Conservation (phyloP, 2,113 vertebrate genomes). For the Strix uralensis region DNA sequence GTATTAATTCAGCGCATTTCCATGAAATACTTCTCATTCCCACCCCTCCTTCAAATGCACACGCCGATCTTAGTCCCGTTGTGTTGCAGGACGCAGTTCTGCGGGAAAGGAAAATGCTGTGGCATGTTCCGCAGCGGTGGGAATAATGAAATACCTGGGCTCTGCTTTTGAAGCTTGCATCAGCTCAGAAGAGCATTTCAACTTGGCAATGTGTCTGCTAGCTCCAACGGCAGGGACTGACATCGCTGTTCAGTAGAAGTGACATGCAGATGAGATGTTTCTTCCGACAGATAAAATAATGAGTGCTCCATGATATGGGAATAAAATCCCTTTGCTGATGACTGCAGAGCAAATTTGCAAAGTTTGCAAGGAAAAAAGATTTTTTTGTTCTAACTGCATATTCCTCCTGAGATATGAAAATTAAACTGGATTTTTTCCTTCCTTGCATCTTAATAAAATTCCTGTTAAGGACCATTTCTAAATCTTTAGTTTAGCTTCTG, state of each 20-base stretch:
- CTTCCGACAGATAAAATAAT: neutral
- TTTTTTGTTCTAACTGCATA: neutral
- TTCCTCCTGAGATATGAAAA: neutral
- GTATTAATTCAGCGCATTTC: neutral
- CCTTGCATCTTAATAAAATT: neutral
- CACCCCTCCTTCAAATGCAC: neutral
- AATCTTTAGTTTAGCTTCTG: neutral
- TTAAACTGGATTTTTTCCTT: neutral
- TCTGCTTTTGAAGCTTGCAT: neutral
- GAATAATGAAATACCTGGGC: neutral
- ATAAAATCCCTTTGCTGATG: neutral
- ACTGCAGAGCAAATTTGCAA: neutral
- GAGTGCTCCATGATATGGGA: neutral
- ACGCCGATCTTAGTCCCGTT: fast-evolving
- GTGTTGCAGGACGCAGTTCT: neutral
- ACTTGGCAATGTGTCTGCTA: neutral
- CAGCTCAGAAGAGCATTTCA: neutral
- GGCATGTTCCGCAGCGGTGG: neutral
- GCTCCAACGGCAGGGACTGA: neutral
- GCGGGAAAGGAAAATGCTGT: neutral
- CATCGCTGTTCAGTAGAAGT: neutral
- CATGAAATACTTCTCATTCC: neutral
- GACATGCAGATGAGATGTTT: neutral
- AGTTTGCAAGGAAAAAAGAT: neutral
- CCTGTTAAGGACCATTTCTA: neutral